A percentile compares a stretch with the other conserved stretches of the same genome.
Conservation (phyloP, 2,888 invertebrate species). For the Sylvicola cinctus region DNA sequence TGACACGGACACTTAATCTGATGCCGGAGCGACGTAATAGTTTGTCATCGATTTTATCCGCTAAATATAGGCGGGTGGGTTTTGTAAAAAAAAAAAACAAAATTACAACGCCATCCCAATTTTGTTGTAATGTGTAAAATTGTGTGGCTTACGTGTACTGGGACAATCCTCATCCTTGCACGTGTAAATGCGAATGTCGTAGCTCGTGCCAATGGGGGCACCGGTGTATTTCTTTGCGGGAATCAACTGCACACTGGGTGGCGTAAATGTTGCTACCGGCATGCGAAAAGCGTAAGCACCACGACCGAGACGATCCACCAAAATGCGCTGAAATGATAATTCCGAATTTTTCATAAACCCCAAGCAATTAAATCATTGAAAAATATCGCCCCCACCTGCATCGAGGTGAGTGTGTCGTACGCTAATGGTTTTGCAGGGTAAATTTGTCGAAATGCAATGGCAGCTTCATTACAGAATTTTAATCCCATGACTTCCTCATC, state of each 20-base stretch:
- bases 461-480: conserved; percentile 88
- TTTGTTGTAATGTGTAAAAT: no score
- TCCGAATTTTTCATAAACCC: neutral
- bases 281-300: conserved; percentile 58
- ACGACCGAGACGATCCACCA: conserved; percentile 48
- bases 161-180: conserved; percentile 29
- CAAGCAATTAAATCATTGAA: conserved; percentile 3
- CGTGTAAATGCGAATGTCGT: conserved; percentile 60
- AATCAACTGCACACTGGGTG: conserved; percentile 66
- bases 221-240: conserved; percentile 75
- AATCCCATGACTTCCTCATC: conserved; percentile 93
- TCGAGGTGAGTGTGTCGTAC: conserved; percentile 35
- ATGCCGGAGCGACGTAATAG: conserved; percentile 52
- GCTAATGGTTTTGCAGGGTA: conserved; percentile 41
- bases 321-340: conserved; percentile 39
- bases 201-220: conserved; percentile 71
- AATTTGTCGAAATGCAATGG: conserved; percentile 67
- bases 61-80: conserved; percentile 21
- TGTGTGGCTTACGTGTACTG: no score
- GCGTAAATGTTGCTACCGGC: conserved; percentile 57
- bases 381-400: conserved; percentile 36
- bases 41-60: conserved; percentile 57
- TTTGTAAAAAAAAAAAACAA: no score
- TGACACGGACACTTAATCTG: conserved; percentile 59
- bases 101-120: no score